These are phyloP conservation scores for Melanaphis sacchari DNA, from an alignment of 1,140 invertebrate genomes.

Conservation along the genomic window DNA sequence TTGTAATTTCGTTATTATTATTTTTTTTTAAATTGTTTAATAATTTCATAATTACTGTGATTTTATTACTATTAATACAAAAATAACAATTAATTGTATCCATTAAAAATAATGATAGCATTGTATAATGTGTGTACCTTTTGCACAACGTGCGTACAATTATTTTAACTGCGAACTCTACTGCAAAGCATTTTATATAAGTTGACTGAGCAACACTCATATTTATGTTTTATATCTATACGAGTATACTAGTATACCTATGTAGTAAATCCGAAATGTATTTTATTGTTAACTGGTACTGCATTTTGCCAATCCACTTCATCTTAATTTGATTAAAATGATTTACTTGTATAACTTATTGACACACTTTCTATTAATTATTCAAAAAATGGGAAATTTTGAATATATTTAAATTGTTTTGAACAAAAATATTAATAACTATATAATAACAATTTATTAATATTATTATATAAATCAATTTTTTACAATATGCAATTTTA, in stretches of 20 bases:
- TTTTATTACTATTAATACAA: background rate
- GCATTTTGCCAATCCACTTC: background rate
- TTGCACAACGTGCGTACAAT: background rate
- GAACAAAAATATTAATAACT: background rate
- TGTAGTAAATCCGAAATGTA: background rate
- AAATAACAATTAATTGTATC: background rate
- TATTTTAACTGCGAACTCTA: background rate
- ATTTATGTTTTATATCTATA: background rate
- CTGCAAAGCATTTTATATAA: background rate
- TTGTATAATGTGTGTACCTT: background rate
- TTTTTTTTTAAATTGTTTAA: background rate
- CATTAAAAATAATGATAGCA: conserved; percentile 18
- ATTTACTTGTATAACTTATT: background rate
- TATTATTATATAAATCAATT: background rate
- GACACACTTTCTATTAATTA: conserved; percentile 5
- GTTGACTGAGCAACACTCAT: background rate
- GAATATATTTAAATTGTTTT: background rate
- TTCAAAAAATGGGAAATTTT: background rate
- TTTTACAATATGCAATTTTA: no score
- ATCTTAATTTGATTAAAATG: conserved; percentile 6
- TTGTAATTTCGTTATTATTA: background rate
- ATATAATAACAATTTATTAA: no score
- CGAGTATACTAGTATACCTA: no score
- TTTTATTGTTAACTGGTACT: background rate
- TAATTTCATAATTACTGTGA: background rate